Percentiles rank a stretch among this genome's conserved stretches.
phyloP scores from a whole-genome alignment of 2,113 vertebrate species.

The Lates calcarifer region DNA sequence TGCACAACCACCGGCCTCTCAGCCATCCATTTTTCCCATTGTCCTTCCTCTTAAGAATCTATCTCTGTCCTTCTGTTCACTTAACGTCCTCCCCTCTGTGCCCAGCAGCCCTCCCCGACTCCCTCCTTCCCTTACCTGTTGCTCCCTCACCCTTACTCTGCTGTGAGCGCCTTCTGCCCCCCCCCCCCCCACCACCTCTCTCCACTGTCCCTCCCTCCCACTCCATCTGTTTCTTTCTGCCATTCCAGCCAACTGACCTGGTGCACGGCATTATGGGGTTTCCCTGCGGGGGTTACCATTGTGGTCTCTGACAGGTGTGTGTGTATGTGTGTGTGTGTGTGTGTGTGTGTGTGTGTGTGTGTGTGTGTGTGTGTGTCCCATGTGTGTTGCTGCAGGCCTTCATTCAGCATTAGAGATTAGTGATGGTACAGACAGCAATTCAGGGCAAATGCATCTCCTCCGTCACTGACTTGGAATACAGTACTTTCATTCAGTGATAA shows the following conservation, averaged over 20 bases:
- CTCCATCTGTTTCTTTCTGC: slow-evolving; percentile 69
- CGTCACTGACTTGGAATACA: slow-evolving; percentile 42
- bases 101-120: background rate
- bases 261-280: slow-evolving; percentile 59
- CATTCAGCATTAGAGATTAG: slow-evolving; percentile 58
- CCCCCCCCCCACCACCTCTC: too few species aligned
- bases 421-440: slow-evolving; percentile 40
- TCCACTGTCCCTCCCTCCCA: slow-evolving; percentile 43
- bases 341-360: background rate
- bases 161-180: background rate
- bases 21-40: slow-evolving; percentile 42
- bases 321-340: slow-evolving; percentile 39
- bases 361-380: background rate
- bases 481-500: slow-evolving; percentile 45
- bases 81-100: background rate
- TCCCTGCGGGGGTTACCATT: slow-evolving; percentile 57
- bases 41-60: slow-evolving; percentile 22
- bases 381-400: slow-evolving; percentile 48
- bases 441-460: slow-evolving; percentile 30
- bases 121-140: slow-evolving; percentile 63
- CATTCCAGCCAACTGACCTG: slow-evolving; percentile 64
- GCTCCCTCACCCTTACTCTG: slow-evolving; percentile 55
- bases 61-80: slow-evolving; percentile 26
- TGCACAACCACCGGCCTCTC: slow-evolving; percentile 13
- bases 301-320: slow-evolving; percentile 72